These are phyloP conservation scores for Dromococcyx pavoninus DNA, from an alignment of 2,797 vertebrate genomes.

Conservation along the genomic window DNA sequence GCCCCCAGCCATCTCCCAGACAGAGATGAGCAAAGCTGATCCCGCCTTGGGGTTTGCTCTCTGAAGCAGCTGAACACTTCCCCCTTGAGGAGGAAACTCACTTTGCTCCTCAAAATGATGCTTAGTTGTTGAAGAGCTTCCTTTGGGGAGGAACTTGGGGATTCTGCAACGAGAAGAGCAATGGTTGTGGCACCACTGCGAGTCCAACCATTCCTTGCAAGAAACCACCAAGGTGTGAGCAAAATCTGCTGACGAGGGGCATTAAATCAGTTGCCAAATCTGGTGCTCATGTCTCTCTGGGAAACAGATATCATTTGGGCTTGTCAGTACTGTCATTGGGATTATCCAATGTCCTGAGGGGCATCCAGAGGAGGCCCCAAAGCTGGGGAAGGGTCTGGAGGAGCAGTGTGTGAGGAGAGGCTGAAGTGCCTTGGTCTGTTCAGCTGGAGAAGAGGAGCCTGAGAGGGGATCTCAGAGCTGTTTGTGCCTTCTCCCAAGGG, in stretches of 20 bases:
- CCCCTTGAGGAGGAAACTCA: conserved; percentile 4
- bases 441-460: too few relatives aligned
- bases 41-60: not conserved
- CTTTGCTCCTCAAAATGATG: not conserved
- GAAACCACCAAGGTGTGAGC: not conserved
- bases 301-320: not conserved
- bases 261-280: not conserved
- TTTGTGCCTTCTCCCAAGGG: too few relatives aligned
- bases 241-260: not conserved
- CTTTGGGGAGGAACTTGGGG: not conserved
- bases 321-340: not conserved
- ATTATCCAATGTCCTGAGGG: too few relatives aligned
- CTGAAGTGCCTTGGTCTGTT: too few relatives aligned
- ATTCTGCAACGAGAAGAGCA: not conserved
- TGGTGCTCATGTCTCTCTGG: too few relatives aligned
- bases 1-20: rapidly evolving
- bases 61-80: not conserved
- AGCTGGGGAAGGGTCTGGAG: too few relatives aligned
- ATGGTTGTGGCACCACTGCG: not conserved
- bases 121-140: not conserved
- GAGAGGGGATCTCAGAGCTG: too few relatives aligned
- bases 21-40: not conserved
- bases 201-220: not conserved
- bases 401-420: too few relatives aligned
- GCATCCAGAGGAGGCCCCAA: too few relatives aligned